Conservation (phyloP, 2,113 vertebrate species). For the Nothoprocta perdicaria region DNA sequence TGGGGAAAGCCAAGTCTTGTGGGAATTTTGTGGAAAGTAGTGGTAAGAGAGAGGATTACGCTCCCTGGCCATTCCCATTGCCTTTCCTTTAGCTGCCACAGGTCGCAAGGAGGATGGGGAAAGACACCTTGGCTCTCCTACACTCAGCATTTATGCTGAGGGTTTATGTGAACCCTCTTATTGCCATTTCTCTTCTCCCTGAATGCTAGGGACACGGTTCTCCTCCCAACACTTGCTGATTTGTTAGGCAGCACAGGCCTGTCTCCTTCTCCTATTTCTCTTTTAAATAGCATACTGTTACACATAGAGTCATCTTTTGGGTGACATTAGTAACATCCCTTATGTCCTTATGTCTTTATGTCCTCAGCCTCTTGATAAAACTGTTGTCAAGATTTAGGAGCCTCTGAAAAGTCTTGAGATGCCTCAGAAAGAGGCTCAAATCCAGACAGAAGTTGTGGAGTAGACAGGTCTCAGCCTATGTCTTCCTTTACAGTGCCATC, state of each 20-base stretch:
- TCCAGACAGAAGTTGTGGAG: not conserved
- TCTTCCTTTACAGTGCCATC: not conserved
- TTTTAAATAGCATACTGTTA: not conserved
- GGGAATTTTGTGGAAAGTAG: not conserved
- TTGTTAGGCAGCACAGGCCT: accelerated
- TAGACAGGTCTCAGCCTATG: not conserved
- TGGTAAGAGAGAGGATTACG: accelerated
- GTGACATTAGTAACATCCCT: not conserved
- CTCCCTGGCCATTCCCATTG: too few relatives aligned
- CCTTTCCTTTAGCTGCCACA: not conserved
- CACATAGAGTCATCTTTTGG: not conserved
- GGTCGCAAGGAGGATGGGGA: not conserved
- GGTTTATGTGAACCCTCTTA: not conserved
- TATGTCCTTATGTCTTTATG: not conserved
- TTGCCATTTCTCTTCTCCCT: not conserved
- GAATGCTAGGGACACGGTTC: not conserved
- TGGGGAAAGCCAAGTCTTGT: not conserved
- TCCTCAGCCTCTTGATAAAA: not conserved
- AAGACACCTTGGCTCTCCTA: not conserved
- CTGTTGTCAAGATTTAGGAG: not conserved
- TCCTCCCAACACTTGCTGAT: not conserved
- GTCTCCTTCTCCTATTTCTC: not conserved
- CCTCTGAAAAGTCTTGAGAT: not conserved
- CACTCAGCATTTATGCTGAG: not conserved
- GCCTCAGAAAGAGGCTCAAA: not conserved